A percentile compares a stretch with the other conserved stretches of the same genome.
Evolutionary conservation across 2,797 vertebrate species (phyloP).

Genomic region (Oryzias dopingdopingensis): DNA sequence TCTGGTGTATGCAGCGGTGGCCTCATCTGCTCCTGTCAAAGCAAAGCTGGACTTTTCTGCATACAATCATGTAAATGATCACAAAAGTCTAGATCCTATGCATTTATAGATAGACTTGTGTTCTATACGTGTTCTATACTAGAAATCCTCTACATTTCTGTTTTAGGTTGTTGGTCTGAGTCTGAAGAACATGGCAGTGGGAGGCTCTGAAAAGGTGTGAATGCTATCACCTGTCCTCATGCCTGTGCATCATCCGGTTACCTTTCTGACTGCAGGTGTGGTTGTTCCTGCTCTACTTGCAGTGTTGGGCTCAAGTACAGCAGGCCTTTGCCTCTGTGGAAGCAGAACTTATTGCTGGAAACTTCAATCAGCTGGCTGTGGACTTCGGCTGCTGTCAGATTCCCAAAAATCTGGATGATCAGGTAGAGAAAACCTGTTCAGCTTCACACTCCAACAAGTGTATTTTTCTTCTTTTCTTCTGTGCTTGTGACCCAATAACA

Average conservation of each 20-base stretch:
- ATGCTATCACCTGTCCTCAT: not conserved
- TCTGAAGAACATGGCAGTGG: conserved; percentile 72
- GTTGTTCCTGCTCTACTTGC: conserved; percentile 9
- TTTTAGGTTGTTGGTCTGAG: conserved; percentile 81
- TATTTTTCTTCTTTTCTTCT: too few relatives aligned
- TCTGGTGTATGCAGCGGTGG: conserved; percentile 82
- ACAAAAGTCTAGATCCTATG: not conserved
- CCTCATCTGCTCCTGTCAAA: conserved; percentile 85
- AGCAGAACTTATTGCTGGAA: conserved; percentile 52
- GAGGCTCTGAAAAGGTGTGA: conserved; percentile 82
- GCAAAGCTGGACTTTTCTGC: conserved; percentile 83
- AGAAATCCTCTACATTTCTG: not conserved
- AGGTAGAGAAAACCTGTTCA: conserved; percentile 32
- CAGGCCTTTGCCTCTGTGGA: conserved; percentile 76
- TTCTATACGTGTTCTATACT: too few relatives aligned
- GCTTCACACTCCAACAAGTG: too few relatives aligned
- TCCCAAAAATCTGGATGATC: conserved; percentile 62
- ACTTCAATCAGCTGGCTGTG: conserved; percentile 46
- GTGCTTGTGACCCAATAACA: too few relatives aligned
- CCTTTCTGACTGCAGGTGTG: not conserved
- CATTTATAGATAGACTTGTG: not conserved
- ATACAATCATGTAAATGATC: conserved; percentile 77
- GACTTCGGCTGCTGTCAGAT: conserved; percentile 79
- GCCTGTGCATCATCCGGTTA: not conserved
- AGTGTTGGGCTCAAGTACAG: conserved; percentile 74